Evolutionary conservation across 1,140 invertebrate species (phyloP), one percentile per base, ranked within the genome.

Genomic region (Macrotrachela quadricornifera): DNA sequence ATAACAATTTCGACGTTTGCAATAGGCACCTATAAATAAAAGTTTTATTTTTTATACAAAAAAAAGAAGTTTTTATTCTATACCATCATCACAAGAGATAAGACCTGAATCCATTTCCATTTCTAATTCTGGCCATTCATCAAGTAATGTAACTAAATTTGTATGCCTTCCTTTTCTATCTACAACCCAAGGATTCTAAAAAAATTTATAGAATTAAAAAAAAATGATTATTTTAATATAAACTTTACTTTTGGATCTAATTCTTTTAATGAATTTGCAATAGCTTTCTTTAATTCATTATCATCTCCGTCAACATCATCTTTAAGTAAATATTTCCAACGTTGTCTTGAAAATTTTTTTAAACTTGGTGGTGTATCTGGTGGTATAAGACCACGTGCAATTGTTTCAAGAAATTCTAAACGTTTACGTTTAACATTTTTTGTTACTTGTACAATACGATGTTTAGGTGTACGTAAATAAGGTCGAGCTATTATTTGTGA

Each of bases 401-500:
- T 76, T 39, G 78, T 77, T 38, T 71, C 66, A 3, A 78, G 70
- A 58, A 80, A 78, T 62, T 80, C 78, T 48, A 77, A 74, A 21
- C 78, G 62, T 63, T 78, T 78, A 48, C 76, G 67, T 50, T 76
- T 71, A 3, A 76, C 71, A 36, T 75, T 62, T 30, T 72, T 64
- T 10, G 77, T 75, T 48, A 75, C 75, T 60, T 78, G 73, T 38
- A 79, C 73, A 53, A 80, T 79, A 42, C 73, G 71, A 47, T 71
- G 63, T 46, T 76, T 72, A 8, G 77, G 77, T 13, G 76, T 79
- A 38, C 76, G 70, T 16, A 80, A 63, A 61, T 79, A 79, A 1
- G 77, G 74, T 13, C 77, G 63, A 41, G 76, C 76, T 14, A 80
- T 73, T 73, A 78, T 77, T 61, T 78, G 76, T 16, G 77, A 77